phyloP scores from a whole-genome alignment of 2,888 invertebrate genomes.

The Atherix ibis region DNA sequence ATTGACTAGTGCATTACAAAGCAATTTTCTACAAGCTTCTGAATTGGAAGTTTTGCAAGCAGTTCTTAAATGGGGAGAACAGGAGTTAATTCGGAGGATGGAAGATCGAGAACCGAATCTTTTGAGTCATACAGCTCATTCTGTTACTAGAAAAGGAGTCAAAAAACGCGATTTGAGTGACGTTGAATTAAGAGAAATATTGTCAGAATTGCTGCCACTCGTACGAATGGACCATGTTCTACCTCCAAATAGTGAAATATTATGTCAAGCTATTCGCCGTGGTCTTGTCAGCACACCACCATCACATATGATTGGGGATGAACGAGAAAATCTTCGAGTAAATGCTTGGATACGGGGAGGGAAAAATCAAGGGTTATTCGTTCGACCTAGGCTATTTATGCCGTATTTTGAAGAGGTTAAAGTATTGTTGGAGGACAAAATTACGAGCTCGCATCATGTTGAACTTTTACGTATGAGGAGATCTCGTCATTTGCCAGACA shows the following conservation, averaged over 20 bases:
- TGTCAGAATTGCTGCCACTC: constrained; percentile 67
- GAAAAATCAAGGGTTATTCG: constrained; percentile 52
- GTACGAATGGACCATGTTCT: constrained; percentile 82
- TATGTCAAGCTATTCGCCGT: constrained; percentile 49
- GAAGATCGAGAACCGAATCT: constrained; percentile 83
- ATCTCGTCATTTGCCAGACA: constrained; percentile 59
- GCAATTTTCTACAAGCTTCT: constrained; percentile 66
- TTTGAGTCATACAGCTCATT: constrained; percentile 83
- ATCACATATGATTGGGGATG: constrained; percentile 70
- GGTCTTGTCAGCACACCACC: constrained; percentile 70
- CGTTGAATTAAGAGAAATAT: constrained; percentile 67
- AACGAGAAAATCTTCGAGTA: constrained; percentile 43
- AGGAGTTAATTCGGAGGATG: constrained; percentile 63
- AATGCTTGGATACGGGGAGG: constrained; percentile 70
- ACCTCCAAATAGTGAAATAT: constrained; percentile 64
- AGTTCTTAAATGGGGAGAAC: constrained; percentile 79
- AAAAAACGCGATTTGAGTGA: constrained; percentile 71
- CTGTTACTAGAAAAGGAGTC: constrained; percentile 70
- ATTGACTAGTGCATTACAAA: constrained; percentile 56
- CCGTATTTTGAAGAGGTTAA: constrained; percentile 92
- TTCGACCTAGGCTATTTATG: constrained; percentile 80
- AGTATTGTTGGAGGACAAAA: constrained; percentile 67
- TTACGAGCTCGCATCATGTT: constrained; percentile 52
- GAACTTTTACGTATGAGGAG: constrained; percentile 53
- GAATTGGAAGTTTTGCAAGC: constrained; percentile 80